Evolutionary conservation across 2,888 invertebrate species (phyloP).

Genomic region (Nephrotoma appendiculata): DNA sequence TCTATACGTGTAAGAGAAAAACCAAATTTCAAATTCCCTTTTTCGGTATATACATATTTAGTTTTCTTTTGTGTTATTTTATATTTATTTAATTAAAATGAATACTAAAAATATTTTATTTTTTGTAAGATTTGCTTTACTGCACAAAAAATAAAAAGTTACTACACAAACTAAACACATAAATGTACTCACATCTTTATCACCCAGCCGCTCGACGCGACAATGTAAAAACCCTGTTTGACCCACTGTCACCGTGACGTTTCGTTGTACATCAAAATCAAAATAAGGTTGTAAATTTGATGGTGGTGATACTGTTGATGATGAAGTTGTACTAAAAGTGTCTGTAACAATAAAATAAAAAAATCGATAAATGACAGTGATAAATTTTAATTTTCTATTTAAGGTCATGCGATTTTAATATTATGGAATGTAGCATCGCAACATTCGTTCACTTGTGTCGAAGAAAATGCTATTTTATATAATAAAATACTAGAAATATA

Average conservation of each 20-base stretch:
- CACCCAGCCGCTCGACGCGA: conserved; percentile 73
- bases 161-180: not conserved
- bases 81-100: too few species aligned
- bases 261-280: conserved; percentile 72
- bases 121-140: not conserved
- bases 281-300: conserved; percentile 48
- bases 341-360: not conserved
- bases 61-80: too few species aligned
- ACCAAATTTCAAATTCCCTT: too few species aligned
- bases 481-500: too few species aligned
- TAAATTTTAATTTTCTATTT: too few species aligned
- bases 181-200: conserved; percentile 64
- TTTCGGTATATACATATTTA: too few species aligned
- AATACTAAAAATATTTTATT: not conserved
- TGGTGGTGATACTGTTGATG: not conserved
- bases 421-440: too few species aligned
- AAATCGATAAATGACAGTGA: too few species aligned
- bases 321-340: not conserved
- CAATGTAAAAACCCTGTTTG: conserved; percentile 82
- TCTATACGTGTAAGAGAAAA: too few species aligned
- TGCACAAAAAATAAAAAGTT: not conserved
- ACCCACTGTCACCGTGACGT: conserved; percentile 79
- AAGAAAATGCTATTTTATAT: too few species aligned
- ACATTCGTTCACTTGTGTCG: too few species aligned
- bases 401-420: too few species aligned